A percentile compares a stretch with the other conserved stretches of the same genome.
Evolutionary conservation across 2,888 invertebrate species (phyloP).

Genomic region (Athripsodes cinereus): DNA sequence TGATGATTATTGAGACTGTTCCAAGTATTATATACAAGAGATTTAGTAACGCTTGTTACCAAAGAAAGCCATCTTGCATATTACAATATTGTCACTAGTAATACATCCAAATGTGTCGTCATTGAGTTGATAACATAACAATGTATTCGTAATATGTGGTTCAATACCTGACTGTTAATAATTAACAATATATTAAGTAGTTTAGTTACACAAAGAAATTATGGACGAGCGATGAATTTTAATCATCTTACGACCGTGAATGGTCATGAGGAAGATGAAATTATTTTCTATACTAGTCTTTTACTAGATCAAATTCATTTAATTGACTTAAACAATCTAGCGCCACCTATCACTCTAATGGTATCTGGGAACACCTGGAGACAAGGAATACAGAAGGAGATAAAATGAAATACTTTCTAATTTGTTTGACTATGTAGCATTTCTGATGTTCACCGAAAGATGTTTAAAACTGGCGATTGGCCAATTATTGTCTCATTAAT

Average conservation of each 20-base stretch:
- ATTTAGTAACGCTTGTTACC: slow-evolving; percentile 14
- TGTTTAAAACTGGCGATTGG: too few species aligned
- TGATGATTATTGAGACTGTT: slow-evolving; percentile 9
- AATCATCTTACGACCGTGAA: background rate
- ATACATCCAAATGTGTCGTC: background rate
- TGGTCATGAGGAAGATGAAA: background rate
- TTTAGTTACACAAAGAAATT: background rate
- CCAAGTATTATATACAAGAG: slow-evolving; percentile 13
- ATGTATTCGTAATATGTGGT: background rate
- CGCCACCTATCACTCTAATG: too few species aligned
- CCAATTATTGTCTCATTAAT: too few species aligned
- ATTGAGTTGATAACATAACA: background rate
- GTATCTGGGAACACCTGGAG: too few species aligned
- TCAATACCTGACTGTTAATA: background rate
- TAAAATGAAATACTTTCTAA: too few species aligned
- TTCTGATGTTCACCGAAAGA: too few species aligned
- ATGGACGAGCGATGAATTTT: background rate
- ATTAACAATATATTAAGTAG: background rate
- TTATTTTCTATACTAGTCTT: too few species aligned
- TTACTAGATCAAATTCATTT: too few species aligned
- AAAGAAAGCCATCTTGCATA: slow-evolving; percentile 10
- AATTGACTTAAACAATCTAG: too few species aligned
- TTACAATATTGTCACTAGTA: background rate
- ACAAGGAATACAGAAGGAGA: too few species aligned
- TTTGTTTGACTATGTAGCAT: too few species aligned